Evolutionary conservation across 1,140 invertebrate genomes (phyloP), one percentile per base, ranked within the genome.

Genomic region (Stegodyphus mimosarum): DNA sequence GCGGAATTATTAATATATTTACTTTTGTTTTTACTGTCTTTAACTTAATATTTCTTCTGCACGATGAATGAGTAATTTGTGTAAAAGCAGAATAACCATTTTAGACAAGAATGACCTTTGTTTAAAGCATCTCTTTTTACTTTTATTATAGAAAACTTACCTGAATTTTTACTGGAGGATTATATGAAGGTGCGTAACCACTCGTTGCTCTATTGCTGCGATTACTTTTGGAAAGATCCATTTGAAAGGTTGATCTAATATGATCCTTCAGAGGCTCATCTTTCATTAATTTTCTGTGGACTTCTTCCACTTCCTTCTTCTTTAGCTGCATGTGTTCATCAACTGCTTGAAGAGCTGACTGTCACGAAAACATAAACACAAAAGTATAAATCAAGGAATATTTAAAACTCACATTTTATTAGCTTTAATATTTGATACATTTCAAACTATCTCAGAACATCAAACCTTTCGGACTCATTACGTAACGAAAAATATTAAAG

Each of bases 281-380:
- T 64, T 80, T 86, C 85, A 86, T 80, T n/a, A 79, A 52, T 60
- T 86, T 86, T 7, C 77, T n/a, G 7, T 86, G 76, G 5, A 80
- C 76, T 75, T 86, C 85, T 55, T 74, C 85, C 9, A 86, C 71
- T 86, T 86, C 85, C n/a, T 86, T 86, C 60, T 80, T 80, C 72
- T 86, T 86, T 11, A 80, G 63, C 7, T 80, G 76, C 64, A 80
- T 67, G 15, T 86, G 85, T 49, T 86, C 76, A 15, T 86, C 85
- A 6, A 86, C 85, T 6, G 85, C 85, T 63, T 86, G 85, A 49
- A 86, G 52, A 33, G 85, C 85, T 15, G 85, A 80, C 85, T 86
- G 49, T 11, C 17, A 76, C 6, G 10, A 72, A 51, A 72, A 79
- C 10, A 17, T 51, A 33, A 33, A 50, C n/a, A 7, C 52, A 74